Conservation (phyloP, 2,888 invertebrate genomes). For the Orthonevra nobilis region DNA sequence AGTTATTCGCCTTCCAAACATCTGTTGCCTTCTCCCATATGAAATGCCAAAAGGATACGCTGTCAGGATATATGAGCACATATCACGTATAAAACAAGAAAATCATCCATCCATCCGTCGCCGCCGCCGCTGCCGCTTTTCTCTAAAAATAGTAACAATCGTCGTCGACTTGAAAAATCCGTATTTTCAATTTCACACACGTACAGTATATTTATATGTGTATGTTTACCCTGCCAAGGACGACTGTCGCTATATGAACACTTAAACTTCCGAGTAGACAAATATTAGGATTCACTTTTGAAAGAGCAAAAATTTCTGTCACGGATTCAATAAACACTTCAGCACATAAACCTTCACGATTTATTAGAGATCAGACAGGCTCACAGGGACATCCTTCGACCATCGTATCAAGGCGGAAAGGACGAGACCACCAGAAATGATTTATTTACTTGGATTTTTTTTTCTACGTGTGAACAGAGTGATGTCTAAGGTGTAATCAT, state of each 20-base stretch:
- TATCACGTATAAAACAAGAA: constrained; percentile 60
- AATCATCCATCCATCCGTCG: constrained; percentile 53
- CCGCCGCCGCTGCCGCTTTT: not conserved
- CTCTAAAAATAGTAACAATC: constrained; percentile 34
- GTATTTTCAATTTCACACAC: constrained; percentile 67
- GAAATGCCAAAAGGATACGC: constrained; percentile 42
- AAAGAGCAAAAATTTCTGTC: constrained; percentile 75
- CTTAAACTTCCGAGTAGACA: too few species aligned
- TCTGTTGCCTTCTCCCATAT: constrained; percentile 60
- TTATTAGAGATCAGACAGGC: constrained; percentile 41
- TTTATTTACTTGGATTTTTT: constrained; percentile 54
- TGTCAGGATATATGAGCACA: constrained; percentile 21
- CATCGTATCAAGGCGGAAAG: not conserved
- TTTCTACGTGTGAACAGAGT: constrained; percentile 31
- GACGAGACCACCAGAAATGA: constrained; percentile 31
- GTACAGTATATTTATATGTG: constrained; percentile 50
- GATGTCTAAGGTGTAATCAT: constrained; percentile 28
- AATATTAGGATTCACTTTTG: constrained; percentile 69
- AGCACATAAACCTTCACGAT: constrained; percentile 70
- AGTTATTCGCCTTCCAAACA: constrained; percentile 30
- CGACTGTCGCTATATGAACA: not conserved
- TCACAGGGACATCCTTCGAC: not conserved
- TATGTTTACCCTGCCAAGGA: constrained; percentile 27
- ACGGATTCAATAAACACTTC: constrained; percentile 80
- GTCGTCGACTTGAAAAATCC: constrained; percentile 36